Evolutionary conservation across 1,140 invertebrate genomes (phyloP).

Genomic region (Lepidurus apus): DNA sequence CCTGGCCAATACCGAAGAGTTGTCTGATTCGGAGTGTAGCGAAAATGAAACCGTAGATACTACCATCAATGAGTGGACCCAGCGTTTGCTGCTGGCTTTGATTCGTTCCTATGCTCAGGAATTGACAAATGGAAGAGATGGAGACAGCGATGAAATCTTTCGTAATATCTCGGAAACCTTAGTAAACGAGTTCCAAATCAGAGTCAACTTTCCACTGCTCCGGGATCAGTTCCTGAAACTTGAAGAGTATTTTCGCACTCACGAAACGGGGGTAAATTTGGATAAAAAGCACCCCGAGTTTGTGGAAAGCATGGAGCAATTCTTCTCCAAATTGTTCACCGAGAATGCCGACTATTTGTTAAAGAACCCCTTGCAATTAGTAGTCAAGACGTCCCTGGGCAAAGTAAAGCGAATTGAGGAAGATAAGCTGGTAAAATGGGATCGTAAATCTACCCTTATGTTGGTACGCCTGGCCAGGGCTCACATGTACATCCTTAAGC

Average conservation of each 20-base stretch:
- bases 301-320: neutral
- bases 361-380: conserved; percentile 1
- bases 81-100: neutral
- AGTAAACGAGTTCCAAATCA: conserved; percentile 9
- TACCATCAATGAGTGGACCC: neutral
- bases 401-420: neutral
- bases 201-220: neutral
- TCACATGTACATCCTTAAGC: conserved; percentile 2
- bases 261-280: neutral
- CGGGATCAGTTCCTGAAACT: neutral
- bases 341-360: neutral
- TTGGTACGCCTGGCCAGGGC: neutral
- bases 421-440: conserved; percentile 9
- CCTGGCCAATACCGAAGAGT: neutral
- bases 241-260: neutral
- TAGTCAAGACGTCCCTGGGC: neutral
- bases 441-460: conserved; percentile 1
- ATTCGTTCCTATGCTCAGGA: conserved; percentile 7
- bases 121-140: neutral
- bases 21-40: neutral
- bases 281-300: neutral
- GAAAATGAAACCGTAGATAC: neutral
- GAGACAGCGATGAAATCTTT: neutral
- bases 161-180: neutral
- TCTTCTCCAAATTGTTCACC: neutral